Base-by-base conservation (phyloP, 2,888 invertebrate genomes). In the Himalopsyche tibetana region DNA sequence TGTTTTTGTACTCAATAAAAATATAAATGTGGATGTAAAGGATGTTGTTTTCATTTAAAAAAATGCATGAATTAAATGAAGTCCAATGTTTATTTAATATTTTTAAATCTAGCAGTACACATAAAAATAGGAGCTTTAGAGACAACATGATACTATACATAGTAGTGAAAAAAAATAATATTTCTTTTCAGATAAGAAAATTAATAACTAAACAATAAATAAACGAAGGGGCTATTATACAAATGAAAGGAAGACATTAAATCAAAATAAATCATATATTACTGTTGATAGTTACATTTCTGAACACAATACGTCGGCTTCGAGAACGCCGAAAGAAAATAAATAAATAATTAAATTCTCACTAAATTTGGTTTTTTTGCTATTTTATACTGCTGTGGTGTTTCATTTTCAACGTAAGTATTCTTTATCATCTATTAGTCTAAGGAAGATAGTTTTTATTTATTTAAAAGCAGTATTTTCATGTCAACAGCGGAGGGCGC, bases 241-340 rank as follows among this genome's bases (percentile, higher is more conserved):
- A 74, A 74, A 74, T 74, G 55, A 19, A 84, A 84, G 55, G 80
- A 55, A 45, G 55, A 56, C 40, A 40, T 55, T 28, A 56, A 81
- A 55, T 15, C 80, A 84, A 84, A 55, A 55, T 3, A 40, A 51
- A 74, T 36, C 36, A 51, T 80, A 19, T 40, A 80, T 88, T 82
- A 85, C 82, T 86, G 82, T 86, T 69, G 74, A 88, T 84, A 56
- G 86, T 91, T 92, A 92, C 91, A 93, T 92, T 92, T 93, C 92
- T 93, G 93, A 93, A 93, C 93, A 93, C 93, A 93, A 93, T 93
- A 93, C 93, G 93, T 93, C 93, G 93, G 93, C 93, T 93, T 89
- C 92, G 91, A 84, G 91, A 93, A 93, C 93, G 93, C 93, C 93
- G 79, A 91, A 90, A 92, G 92, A 92, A 89, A 93, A 92, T 92